Conservation (phyloP, 2,888 invertebrate species). For the Ochlodes sylvanus region DNA sequence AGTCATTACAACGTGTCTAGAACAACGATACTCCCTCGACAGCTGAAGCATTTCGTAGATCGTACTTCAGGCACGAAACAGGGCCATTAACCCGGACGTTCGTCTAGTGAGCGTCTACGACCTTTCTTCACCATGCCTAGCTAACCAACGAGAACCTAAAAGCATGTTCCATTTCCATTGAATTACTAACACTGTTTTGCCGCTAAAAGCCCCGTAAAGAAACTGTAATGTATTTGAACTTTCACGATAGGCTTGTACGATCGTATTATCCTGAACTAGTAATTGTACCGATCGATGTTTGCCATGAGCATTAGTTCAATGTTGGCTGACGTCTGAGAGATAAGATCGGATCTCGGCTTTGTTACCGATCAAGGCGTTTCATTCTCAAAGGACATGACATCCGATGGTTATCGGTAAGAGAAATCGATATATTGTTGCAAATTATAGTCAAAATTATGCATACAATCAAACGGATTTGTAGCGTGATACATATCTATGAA, state of each 20-base stretch:
- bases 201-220: slow-evolving; percentile 44
- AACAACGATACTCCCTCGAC: slow-evolving; percentile 41
- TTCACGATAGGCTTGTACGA: slow-evolving; percentile 29
- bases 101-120: slow-evolving; percentile 72
- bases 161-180: slow-evolving; percentile 56
- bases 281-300: slow-evolving; percentile 58
- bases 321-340: slow-evolving; percentile 43
- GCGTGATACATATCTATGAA: slow-evolving; percentile 32
- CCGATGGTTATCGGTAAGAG: slow-evolving; percentile 44
- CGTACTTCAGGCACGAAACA: slow-evolving; percentile 59
- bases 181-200: slow-evolving; percentile 47
- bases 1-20: slow-evolving; percentile 27
- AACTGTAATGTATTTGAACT: slow-evolving; percentile 55
- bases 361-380: slow-evolving; percentile 45
- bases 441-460: slow-evolving; percentile 46
- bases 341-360: slow-evolving; percentile 42
- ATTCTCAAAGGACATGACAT: slow-evolving; percentile 43
- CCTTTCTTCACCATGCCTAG: slow-evolving; percentile 51
- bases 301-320: slow-evolving; percentile 51
- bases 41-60: slow-evolving; percentile 39
- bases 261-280: slow-evolving; percentile 35
- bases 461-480: slow-evolving; percentile 34
- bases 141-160: slow-evolving; percentile 40
- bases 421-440: slow-evolving; percentile 49
- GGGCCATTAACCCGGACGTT: slow-evolving; percentile 61